Evolutionary conservation across 1,140 invertebrate species (phyloP).

Genomic region (Cydia splendana): DNA sequence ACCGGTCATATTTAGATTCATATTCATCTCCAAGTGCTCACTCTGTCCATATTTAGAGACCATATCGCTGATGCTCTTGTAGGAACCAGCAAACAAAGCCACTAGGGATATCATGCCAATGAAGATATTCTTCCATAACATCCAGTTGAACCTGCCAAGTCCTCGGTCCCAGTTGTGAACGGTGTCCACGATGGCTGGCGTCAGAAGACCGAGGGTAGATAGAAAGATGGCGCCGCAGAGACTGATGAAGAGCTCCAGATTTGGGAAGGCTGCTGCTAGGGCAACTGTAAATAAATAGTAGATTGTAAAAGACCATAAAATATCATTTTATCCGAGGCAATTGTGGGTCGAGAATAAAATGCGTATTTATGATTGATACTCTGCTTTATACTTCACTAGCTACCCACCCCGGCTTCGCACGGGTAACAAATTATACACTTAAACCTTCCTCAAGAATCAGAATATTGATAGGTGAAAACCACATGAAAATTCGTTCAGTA

Average conservation of each 20-base stretch:
- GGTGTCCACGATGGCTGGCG: constrained; percentile 92
- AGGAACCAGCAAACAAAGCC: constrained; percentile 85
- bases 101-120: constrained; percentile 82
- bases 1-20: constrained; percentile 40
- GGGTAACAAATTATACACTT: no score
- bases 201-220: constrained; percentile 90
- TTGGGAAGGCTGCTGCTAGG: constrained; percentile 88
- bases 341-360: no score
- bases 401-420: no score
- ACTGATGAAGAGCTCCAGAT: constrained; percentile 93
- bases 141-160: constrained; percentile 83
- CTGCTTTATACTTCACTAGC: no score
- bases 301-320: not conserved
- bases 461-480: no score
- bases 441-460: no score
- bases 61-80: constrained; percentile 82
- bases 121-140: constrained; percentile 84
- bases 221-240: constrained; percentile 93
- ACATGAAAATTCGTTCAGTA: no score
- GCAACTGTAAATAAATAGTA: constrained; percentile 80
- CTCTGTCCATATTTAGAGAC: constrained; percentile 49
- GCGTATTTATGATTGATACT: no score
- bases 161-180: constrained; percentile 84
- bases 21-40: constrained; percentile 38
- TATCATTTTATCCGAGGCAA: no score